Base-by-base conservation (phyloP, 2,113 vertebrate species). In the Hystrix brachyura region DNA sequence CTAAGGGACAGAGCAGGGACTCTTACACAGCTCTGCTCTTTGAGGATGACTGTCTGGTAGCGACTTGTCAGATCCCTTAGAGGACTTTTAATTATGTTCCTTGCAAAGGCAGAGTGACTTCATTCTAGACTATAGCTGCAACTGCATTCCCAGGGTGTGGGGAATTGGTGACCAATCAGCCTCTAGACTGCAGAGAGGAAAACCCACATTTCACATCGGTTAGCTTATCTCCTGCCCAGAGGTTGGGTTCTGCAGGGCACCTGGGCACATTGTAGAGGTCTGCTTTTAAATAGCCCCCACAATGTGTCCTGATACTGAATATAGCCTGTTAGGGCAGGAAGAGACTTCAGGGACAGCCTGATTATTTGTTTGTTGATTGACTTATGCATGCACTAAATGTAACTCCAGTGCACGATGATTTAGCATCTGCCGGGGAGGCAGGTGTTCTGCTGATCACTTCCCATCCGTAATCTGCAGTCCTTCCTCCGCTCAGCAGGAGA, bases 101-200 rank as follows among this genome's bases (percentile, higher is more conserved):
- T 85, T 29, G 90, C 71, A 82, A 91, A 94, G 1, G 34, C 79
- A 43, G 91, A 53, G 38, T 79, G 85, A 90, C 94, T 95, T 96
- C 94, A 94, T 80, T 74, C 74, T 14, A 53, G 9, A 64, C 92
- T 94, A 94, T n/a, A 96, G 84, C 84, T 87, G 69, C 81, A 90
- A 53, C 67, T 84, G 5, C 64, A 87, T 60, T 76, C 80, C 69
- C 67, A 87, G 32, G 67, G 55, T 88, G 94, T 78, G 79, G 71
- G 96, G 95, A 76, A 53, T 32, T 71, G 57, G 48, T 81, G 83
- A 89, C 96, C 96, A 85, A 7, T 96, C 95, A 25, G 53, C 95
- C 57, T 69, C 91, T 91, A 91, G 23, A 96, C 95, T 94, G 82
- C 55, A 94, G 90, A 84, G 81, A 96, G 23, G 12, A 92, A 74